Evolutionary conservation across 2,113 vertebrate species (phyloP).

Genomic region (Sula dactylatra): DNA sequence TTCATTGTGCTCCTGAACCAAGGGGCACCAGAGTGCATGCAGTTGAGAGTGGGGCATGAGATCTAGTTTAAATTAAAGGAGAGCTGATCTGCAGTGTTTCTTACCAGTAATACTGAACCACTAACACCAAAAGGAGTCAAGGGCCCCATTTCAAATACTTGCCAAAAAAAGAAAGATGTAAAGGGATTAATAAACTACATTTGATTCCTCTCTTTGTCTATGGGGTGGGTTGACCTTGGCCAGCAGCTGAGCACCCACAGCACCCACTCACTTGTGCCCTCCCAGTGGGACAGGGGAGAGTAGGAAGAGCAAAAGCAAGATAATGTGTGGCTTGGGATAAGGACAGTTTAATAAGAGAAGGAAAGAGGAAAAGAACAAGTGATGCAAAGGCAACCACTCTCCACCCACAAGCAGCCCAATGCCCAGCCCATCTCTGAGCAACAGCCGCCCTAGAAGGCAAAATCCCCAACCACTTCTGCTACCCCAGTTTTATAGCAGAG

Average conservation of each 20-base stretch:
- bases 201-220: neutral
- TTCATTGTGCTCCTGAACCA: accelerated
- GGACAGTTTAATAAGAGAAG: neutral
- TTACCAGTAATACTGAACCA: neutral
- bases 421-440: neutral
- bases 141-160: neutral
- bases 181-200: neutral
- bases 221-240: neutral
- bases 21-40: neutral
- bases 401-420: neutral
- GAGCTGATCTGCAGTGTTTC: neutral
- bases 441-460: neutral
- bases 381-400: neutral
- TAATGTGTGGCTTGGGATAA: neutral
- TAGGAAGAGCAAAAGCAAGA: neutral
- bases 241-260: neutral
- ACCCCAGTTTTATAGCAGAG: neutral
- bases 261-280: neutral
- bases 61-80: neutral
- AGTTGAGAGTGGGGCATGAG: neutral
- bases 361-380: neutral
- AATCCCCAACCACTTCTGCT: neutral
- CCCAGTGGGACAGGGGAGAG: neutral
- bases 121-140: neutral
- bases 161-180: neutral